Evolutionary conservation across 2,797 vertebrate genomes (phyloP).

Genomic region (Psittacula derbiana): DNA sequence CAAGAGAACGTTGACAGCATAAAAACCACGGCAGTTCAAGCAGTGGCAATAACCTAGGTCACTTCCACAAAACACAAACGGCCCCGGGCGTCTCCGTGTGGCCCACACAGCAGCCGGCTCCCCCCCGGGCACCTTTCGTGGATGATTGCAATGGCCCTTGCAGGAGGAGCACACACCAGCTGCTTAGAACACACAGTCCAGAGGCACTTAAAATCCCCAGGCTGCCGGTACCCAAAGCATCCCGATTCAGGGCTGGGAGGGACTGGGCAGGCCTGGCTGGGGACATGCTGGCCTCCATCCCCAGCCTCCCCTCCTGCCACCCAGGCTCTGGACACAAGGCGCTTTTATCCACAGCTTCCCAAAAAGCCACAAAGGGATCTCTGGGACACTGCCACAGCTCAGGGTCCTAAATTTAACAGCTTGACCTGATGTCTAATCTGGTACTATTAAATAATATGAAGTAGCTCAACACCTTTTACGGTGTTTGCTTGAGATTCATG

Average conservation of each 20-base stretch:
- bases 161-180: fast-evolving
- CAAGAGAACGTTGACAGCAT: background rate
- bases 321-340: fast-evolving
- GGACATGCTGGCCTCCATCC: fast-evolving
- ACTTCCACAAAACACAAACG: background rate
- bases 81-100: fast-evolving
- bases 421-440: background rate
- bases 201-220: background rate
- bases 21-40: background rate
- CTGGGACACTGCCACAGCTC: background rate
- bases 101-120: fast-evolving
- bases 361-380: fast-evolving
- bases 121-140: fast-evolving
- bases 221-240: background rate
- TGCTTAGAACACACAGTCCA: background rate
- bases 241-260: fast-evolving
- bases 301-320: fast-evolving
- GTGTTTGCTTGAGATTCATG: background rate
- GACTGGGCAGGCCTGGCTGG: fast-evolving
- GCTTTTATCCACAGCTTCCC: background rate
- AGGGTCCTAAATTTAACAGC: constrained; percentile 3
- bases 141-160: fast-evolving
- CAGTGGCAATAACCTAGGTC: background rate
- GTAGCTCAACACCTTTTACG: background rate
- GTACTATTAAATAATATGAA: background rate